A percentile compares a stretch with the other conserved stretches of the same genome.
Conservation (phyloP, 2,797 vertebrate genomes). For the Otolemur crassicaudatus region DNA sequence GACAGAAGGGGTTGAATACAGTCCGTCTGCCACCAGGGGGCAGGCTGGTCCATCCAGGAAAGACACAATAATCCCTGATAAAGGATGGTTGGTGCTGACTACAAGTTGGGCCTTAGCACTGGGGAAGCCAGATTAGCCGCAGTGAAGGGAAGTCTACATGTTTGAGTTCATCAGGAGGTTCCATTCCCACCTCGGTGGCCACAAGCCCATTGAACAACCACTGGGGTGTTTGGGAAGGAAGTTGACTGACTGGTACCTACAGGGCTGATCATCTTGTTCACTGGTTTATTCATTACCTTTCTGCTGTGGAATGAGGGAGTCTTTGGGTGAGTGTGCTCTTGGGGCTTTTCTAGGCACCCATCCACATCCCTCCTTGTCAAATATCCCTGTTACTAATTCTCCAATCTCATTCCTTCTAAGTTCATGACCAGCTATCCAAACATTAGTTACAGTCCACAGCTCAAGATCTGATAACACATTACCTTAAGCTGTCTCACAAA, state of each 20-base stretch:
- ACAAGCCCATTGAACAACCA: not conserved
- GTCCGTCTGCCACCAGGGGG: not conserved
- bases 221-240: not conserved
- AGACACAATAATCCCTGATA: not conserved
- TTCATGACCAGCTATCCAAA: not conserved
- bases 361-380: not conserved
- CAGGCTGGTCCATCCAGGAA: not conserved
- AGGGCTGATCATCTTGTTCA: too few relatives aligned
- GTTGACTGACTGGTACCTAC: too few relatives aligned
- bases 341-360: not conserved
- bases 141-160: not conserved
- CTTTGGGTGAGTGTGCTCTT: not conserved
- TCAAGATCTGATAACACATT: not conserved
- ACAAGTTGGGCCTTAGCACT: too few relatives aligned
- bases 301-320: not conserved
- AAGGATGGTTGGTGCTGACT: not conserved
- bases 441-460: not conserved
- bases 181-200: not conserved
- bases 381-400: not conserved
- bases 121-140: not conserved
- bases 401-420: not conserved
- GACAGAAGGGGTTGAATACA: not conserved
- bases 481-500: not conserved
- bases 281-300: not conserved
- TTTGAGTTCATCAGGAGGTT: not conserved